Percentiles rank a stretch among this genome's conserved stretches.
phyloP scores from a whole-genome alignment of 1,140 invertebrate genomes.

The Stegodyphus mimosarum region DNA sequence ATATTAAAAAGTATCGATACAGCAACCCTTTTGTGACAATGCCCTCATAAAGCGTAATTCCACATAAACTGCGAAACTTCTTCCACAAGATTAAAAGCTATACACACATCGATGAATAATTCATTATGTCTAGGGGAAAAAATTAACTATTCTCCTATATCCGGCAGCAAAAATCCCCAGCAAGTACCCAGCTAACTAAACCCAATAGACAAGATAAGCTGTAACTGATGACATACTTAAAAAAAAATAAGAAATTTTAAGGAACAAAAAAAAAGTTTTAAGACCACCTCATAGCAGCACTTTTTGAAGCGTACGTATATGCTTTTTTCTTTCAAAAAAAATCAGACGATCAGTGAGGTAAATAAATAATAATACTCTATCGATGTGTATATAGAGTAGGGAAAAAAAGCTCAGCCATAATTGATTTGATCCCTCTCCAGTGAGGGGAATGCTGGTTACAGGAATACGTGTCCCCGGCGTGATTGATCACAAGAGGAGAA shows the following conservation, averaged over 20 bases:
- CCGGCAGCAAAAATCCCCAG: not conserved
- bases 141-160: slow-evolving; percentile 2
- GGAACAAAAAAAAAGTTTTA: not conserved
- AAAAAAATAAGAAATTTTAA: not conserved
- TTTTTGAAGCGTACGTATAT: not conserved
- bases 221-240: slow-evolving; percentile 30
- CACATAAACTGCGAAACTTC: not conserved
- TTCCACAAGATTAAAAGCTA: slow-evolving; percentile 44
- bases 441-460: slow-evolving; percentile 16
- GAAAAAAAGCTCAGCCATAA: slow-evolving; percentile 36
- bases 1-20: too few species aligned
- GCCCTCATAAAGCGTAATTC: too few species aligned
- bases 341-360: not conserved
- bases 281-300: not conserved
- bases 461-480: slow-evolving; percentile 36
- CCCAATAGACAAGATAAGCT: slow-evolving; percentile 52
- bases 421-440: slow-evolving; percentile 46
- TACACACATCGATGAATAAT: slow-evolving; percentile 49
- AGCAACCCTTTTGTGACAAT: too few species aligned
- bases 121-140: slow-evolving; percentile 40
- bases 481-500: slow-evolving; percentile 52
- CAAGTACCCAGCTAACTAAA: slow-evolving; percentile 33
- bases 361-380: slow-evolving; percentile 43
- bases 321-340: slow-evolving; percentile 1
- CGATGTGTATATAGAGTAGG: slow-evolving; percentile 2